These are phyloP conservation scores for Lithosia quadra DNA, from an alignment of 2,888 invertebrate genomes.

Conservation along the genomic window DNA sequence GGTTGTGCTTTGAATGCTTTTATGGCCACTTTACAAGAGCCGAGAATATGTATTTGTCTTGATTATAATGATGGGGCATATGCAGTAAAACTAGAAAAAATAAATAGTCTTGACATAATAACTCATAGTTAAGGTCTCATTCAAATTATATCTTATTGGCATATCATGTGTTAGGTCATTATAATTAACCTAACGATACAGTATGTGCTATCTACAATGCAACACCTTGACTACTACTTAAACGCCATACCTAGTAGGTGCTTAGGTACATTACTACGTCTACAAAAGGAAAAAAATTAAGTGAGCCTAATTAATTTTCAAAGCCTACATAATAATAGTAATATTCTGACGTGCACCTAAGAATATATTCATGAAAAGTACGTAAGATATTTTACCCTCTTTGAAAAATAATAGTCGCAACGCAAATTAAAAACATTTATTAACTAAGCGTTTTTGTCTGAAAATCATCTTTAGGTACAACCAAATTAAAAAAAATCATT, in stretches of 20 bases:
- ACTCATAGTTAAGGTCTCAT: neutral
- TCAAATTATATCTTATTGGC: neutral
- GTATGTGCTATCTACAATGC: neutral
- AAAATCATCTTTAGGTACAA: neutral
- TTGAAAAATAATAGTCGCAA: neutral
- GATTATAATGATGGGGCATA: constrained; percentile 27
- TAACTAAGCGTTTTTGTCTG: neutral
- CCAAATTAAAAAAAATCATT: neutral
- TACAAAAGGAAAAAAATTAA: no score
- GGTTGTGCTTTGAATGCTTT: constrained; percentile 47
- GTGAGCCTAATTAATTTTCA: neutral
- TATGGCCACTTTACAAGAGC: constrained; percentile 29
- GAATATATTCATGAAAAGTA: neutral
- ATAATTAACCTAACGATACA: no score
- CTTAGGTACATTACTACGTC: no score
- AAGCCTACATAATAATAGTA: neutral
- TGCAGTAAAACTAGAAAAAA: constrained; percentile 18
- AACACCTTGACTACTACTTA: no score
- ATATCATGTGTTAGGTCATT: neutral
- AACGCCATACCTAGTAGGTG: no score
- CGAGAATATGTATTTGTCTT: constrained; percentile 32
- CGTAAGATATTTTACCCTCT: neutral
- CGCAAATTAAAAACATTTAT: neutral
- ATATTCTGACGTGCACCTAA: neutral
- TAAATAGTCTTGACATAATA: neutral